Conservation (phyloP, 2,113 vertebrate genomes). For the Alosa alosa region DNA sequence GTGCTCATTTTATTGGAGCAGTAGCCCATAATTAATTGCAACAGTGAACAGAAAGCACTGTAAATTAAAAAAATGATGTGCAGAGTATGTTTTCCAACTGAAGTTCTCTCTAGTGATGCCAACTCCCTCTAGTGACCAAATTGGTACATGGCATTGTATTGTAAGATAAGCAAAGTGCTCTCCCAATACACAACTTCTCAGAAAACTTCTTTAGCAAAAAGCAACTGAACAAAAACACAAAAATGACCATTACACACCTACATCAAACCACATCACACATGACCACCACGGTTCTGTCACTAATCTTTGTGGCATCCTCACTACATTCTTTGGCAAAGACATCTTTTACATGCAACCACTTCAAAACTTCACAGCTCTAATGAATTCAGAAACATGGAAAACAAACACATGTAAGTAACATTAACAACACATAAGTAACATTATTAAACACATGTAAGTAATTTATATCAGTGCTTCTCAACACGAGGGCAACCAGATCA, state of each 20-base stretch:
- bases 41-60: neutral
- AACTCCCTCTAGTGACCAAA: neutral
- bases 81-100: neutral
- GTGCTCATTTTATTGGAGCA: neutral
- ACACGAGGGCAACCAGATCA: too few relatives aligned
- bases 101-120: neutral
- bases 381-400: neutral
- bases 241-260: neutral
- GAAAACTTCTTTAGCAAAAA: neutral
- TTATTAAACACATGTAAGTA: too few relatives aligned
- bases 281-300: neutral
- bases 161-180: neutral
- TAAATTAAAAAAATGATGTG: neutral
- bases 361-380: neutral
- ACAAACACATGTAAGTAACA: too few relatives aligned
- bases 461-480: too few relatives aligned
- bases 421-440: too few relatives aligned
- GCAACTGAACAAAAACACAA: neutral
- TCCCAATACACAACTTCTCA: neutral
- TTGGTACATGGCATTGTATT: neutral
- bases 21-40: neutral
- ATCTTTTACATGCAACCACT: neutral
- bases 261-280: neutral
- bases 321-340: neutral
- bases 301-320: neutral